These are phyloP conservation scores for Drosophila ironensis DNA, from an alignment of 1,140 invertebrate genomes.

Conservation along the genomic window DNA sequence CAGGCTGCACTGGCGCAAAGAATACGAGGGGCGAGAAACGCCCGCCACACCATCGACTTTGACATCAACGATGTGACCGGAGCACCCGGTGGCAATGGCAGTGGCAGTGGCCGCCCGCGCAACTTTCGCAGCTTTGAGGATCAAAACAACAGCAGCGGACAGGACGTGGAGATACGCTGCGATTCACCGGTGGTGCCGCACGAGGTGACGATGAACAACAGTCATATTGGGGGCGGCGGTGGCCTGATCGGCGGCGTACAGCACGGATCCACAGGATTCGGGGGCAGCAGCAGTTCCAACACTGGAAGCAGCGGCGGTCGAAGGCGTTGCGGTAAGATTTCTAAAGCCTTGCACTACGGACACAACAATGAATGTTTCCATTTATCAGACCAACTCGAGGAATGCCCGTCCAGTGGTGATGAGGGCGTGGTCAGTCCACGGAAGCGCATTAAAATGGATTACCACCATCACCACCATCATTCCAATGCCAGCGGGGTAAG, in stretches of 20 bases:
- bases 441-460: constrained; percentile 86
- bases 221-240: constrained; percentile 3
- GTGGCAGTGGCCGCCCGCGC: constrained; percentile 35
- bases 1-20: constrained; percentile 73
- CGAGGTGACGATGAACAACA: constrained; percentile 47
- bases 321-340: constrained; percentile 77
- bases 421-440: constrained; percentile 86
- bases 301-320: constrained; percentile 19
- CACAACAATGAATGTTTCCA: constrained; percentile 88
- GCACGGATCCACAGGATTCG: not conserved
- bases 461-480: constrained; percentile 75
- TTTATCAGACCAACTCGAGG: constrained; percentile 87
- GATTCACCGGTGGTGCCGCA: constrained; percentile 71
- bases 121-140: constrained; percentile 85
- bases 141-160: constrained; percentile 83
- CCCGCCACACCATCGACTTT: constrained; percentile 75
- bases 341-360: constrained; percentile 85
- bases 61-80: constrained; percentile 69
- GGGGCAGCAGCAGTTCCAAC: not conserved
- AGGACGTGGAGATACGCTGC: constrained; percentile 62
- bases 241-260: constrained; percentile 5
- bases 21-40: constrained; percentile 74
- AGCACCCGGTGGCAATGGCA: not conserved
- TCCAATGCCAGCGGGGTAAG: constrained; percentile 81
- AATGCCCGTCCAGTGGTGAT: constrained; percentile 88